Conservation (phyloP, 2,888 invertebrate genomes). For the Pherbina coryleti region DNA sequence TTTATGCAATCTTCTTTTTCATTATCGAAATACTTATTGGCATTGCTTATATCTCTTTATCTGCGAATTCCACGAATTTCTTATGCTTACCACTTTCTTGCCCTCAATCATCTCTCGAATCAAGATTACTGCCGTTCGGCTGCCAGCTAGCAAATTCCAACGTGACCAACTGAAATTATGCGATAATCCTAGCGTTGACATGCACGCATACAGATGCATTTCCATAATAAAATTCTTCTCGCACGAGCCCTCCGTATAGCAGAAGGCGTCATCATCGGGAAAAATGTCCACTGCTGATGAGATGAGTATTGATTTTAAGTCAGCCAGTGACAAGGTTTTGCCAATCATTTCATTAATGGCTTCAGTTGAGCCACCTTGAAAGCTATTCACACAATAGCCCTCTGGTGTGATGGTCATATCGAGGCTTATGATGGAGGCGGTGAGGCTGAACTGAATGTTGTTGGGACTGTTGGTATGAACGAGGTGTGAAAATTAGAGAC, state of each 20-base stretch:
- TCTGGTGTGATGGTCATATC: slow-evolving; percentile 72
- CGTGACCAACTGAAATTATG: slow-evolving; percentile 87
- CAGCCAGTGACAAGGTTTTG: slow-evolving; percentile 58
- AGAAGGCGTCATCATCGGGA: slow-evolving; percentile 82
- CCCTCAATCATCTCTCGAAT: slow-evolving; percentile 67
- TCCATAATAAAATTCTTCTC: slow-evolving; percentile 81
- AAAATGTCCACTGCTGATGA: slow-evolving; percentile 85
- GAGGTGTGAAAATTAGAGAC: background rate
- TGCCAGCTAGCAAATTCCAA: slow-evolving; percentile 75
- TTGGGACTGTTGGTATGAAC: slow-evolving; percentile 54
- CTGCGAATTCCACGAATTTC: background rate
- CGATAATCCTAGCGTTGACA: slow-evolving; percentile 79
- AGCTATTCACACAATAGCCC: slow-evolving; percentile 66
- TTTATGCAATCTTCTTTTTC: too few relatives aligned
- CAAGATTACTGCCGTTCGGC: slow-evolving; percentile 66
- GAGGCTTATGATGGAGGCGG: slow-evolving; percentile 73
- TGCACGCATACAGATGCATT: slow-evolving; percentile 82
- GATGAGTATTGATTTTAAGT: slow-evolving; percentile 67
- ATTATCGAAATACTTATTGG: background rate
- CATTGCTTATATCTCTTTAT: background rate
- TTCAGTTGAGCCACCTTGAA: slow-evolving; percentile 68
- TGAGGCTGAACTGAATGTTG: slow-evolving; percentile 70
- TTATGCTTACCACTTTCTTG: slow-evolving; percentile 62
- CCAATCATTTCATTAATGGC: slow-evolving; percentile 66
- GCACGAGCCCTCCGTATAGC: slow-evolving; percentile 77